phyloP scores from a whole-genome alignment of 1,140 invertebrate genomes.

The Centruroides vittatus region DNA sequence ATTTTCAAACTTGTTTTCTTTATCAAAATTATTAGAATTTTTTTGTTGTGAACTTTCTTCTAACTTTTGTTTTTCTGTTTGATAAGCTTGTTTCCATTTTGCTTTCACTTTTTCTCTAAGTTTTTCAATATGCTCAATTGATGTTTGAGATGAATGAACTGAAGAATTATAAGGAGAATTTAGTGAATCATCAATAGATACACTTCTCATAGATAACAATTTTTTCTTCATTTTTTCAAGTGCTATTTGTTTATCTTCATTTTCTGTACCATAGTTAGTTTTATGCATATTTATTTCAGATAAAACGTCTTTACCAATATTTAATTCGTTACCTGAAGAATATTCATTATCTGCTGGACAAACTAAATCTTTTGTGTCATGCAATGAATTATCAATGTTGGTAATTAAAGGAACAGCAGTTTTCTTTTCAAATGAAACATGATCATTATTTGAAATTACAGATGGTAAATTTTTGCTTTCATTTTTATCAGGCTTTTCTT shows the following conservation, averaged over 20 bases:
- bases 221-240: too few species aligned
- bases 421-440: not conserved
- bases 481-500: not conserved
- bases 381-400: not conserved
- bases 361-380: too few species aligned
- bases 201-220: too few species aligned
- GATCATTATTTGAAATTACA: not conserved
- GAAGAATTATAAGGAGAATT: too few species aligned
- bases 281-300: too few species aligned
- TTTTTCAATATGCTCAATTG: not conserved
- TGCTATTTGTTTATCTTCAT: too few species aligned
- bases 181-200: too few species aligned
- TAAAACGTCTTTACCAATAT: too few species aligned
- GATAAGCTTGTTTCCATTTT: not conserved
- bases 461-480: slow-evolving; percentile 4
- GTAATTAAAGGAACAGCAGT: not conserved
- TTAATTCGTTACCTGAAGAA: too few species aligned
- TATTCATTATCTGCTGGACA: too few species aligned
- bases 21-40: not conserved
- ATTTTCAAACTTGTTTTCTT: not conserved
- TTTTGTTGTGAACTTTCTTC: not conserved
- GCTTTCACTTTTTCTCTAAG: not conserved
- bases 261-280: too few species aligned
- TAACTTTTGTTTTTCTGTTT: not conserved
- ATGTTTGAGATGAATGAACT: too few species aligned